Conservation (phyloP, 2,113 vertebrate genomes). For the Nycticorax nycticorax region DNA sequence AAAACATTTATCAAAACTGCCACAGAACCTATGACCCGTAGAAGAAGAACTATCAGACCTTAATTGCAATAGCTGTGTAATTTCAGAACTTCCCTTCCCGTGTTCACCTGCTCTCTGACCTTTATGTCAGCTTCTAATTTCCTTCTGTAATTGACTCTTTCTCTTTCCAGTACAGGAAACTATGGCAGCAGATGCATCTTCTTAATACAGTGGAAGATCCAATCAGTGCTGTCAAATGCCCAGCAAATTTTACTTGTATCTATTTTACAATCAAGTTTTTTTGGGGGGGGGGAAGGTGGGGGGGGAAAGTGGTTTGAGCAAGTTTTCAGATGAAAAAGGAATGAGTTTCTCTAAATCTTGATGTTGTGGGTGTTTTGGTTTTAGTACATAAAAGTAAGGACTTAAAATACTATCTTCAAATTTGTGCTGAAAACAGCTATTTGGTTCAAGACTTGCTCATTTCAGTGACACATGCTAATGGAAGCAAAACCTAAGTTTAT, state of each 20-base stretch:
- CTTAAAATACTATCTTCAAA: neutral
- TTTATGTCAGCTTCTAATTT: slow-evolving; percentile 36
- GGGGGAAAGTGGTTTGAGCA: neutral
- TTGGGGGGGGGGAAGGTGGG: too few relatives aligned
- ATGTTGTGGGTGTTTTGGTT: neutral
- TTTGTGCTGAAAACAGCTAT: neutral
- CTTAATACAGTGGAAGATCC: neutral
- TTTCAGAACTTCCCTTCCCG: slow-evolving; percentile 4
- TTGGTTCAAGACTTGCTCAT: neutral
- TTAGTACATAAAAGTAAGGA: neutral
- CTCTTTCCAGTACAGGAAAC: neutral
- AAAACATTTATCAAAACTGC: slow-evolving; percentile 28
- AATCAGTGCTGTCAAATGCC: neutral
- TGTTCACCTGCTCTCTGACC: slow-evolving; percentile 7
- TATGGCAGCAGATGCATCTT: neutral
- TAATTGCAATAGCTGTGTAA: slow-evolving; percentile 31
- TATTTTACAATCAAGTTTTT: neutral
- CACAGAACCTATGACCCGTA: neutral
- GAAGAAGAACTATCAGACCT: neutral
- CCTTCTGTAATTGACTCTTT: slow-evolving; percentile 21
- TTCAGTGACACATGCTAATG: neutral
- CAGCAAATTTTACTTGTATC: neutral
- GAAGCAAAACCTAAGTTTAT: neutral
- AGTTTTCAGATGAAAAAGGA: neutral
- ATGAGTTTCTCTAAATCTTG: neutral